Percentiles rank a stretch among this genome's conserved stretches.
phyloP scores from a whole-genome alignment of 2,797 vertebrate genomes.

The Fratercula arctica region DNA sequence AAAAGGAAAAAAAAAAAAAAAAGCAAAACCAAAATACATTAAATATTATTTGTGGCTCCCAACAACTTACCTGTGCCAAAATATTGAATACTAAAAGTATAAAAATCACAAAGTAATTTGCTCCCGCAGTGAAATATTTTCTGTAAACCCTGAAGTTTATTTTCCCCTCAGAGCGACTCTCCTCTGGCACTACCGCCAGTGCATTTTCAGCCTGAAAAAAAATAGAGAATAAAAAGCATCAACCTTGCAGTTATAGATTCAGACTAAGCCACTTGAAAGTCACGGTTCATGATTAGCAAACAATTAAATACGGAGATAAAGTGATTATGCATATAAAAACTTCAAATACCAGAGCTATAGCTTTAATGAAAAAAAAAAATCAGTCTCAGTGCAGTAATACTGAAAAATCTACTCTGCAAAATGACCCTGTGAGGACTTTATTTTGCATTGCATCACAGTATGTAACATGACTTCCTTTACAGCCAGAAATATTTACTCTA shows the following conservation, averaged over 20 bases:
- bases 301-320: conserved; percentile 13
- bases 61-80: conserved; percentile 82
- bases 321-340: not conserved
- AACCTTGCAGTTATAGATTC: not conserved
- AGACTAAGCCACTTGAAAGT: not conserved
- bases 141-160: conserved; percentile 82
- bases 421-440: not conserved
- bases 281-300: not conserved
- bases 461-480: not conserved
- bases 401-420: not conserved
- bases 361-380: not conserved
- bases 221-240: not conserved
- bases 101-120: conserved; percentile 77
- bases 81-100: conserved; percentile 80
- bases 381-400: not conserved
- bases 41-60: not conserved
- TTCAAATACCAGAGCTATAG: not conserved
- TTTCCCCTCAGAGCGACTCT: conserved; percentile 86
- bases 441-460: not conserved
- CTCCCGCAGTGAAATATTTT: conserved; percentile 87
- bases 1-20: not conserved
- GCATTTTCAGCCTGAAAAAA: conserved; percentile 77
- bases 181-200: conserved; percentile 77
- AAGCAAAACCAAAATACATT: not conserved
- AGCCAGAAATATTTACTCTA: not conserved